Percentiles rank a stretch among this genome's conserved stretches.
phyloP scores from a whole-genome alignment of 2,797 vertebrate species.

The Syngnathus rostellatus region DNA sequence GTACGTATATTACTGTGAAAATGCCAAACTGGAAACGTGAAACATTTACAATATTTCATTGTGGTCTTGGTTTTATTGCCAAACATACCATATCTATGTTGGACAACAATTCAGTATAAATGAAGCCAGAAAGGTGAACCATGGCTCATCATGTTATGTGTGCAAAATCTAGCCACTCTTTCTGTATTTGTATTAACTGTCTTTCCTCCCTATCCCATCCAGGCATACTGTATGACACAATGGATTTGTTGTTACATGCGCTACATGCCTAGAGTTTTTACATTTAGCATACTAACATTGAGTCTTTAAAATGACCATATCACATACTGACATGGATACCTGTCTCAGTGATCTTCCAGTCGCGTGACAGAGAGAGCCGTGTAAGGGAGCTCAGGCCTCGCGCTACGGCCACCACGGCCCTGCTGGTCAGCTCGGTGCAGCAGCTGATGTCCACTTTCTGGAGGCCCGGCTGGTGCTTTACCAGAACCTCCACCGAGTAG shows the following conservation, averaged over 20 bases:
- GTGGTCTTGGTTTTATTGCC: no score
- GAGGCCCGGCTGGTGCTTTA: slow-evolving; percentile 67
- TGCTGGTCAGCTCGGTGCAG: slow-evolving; percentile 72
- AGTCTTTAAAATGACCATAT: background rate
- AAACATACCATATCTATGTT: no score
- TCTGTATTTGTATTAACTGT: no score
- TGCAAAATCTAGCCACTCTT: no score
- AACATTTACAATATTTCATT: background rate
- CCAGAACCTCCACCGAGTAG: slow-evolving; percentile 68
- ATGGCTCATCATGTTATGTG: no score
- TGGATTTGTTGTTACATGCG: no score
- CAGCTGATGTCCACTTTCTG: slow-evolving; percentile 71
- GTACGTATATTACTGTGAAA: no score
- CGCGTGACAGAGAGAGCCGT: slow-evolving; percentile 59
- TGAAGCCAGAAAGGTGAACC: no score
- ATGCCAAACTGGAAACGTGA: background rate
- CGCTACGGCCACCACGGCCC: slow-evolving; percentile 60
- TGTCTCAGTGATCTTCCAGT: slow-evolving; percentile 71
- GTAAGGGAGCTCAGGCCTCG: slow-evolving; percentile 53
- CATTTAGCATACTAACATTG: background rate
- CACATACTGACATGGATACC: slow-evolving; percentile 24
- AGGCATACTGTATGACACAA: no score
- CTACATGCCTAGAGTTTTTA: no score
- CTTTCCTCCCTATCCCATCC: no score
- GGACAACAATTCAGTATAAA: no score